Percentiles rank a stretch among this genome's conserved stretches.
Conservation (phyloP, 2,113 vertebrate species). For the Chlorodrepanis virens region DNA sequence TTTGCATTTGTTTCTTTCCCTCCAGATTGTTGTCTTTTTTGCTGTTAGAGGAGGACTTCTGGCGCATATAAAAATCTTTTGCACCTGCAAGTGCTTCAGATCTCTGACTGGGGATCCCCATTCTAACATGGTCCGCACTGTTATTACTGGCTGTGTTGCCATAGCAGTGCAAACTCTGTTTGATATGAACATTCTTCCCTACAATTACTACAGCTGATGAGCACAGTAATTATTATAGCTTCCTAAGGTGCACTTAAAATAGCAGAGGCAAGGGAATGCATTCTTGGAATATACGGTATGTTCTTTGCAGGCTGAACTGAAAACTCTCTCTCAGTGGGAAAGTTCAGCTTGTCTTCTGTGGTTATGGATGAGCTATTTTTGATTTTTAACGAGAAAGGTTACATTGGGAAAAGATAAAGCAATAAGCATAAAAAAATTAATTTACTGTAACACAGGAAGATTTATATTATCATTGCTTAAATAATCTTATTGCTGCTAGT, state of each 20-base stretch:
- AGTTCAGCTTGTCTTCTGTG: conserved; percentile 28
- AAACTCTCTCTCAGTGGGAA: conserved; percentile 25
- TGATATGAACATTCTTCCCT: conserved; percentile 59
- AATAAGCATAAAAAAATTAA: neutral
- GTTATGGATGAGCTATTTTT: neutral
- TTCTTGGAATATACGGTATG: conserved; percentile 2
- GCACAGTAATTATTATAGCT: conserved; percentile 60
- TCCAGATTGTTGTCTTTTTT: neutral
- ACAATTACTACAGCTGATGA: conserved; percentile 71
- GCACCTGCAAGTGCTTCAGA: conserved; percentile 39
- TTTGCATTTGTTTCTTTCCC: neutral
- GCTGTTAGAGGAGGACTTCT: neutral
- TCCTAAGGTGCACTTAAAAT: conserved; percentile 70
- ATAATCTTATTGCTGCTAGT: neutral
- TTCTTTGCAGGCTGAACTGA: conserved; percentile 22
- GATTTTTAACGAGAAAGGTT: conserved; percentile 16
- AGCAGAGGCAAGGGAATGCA: conserved; percentile 36
- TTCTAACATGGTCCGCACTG: conserved; percentile 9
- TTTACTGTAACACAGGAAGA: neutral
- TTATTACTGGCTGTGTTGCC: conserved; percentile 64
- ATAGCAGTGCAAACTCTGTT: conserved; percentile 47
- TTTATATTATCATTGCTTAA: neutral
- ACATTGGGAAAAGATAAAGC: neutral
- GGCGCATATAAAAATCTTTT: conserved; percentile 24
- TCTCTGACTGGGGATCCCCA: conserved; percentile 57